Base-by-base conservation (phyloP, 1,140 invertebrate genomes). In the Aphelenchoides avenae region DNA sequence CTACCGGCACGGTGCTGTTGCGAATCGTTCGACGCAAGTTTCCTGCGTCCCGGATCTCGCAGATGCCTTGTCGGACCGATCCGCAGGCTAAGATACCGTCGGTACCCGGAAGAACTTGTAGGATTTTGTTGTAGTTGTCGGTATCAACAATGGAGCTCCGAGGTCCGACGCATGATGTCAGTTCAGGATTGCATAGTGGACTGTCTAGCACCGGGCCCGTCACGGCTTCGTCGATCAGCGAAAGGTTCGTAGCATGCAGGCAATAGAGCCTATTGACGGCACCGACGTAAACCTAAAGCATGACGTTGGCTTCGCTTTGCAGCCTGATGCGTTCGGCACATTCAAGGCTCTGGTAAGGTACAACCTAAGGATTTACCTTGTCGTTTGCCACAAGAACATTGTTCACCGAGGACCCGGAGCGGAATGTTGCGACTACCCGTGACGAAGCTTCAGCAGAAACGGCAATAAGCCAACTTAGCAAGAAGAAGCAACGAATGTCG, bases 241-340 rank as follows among this genome's bases (percentile, higher is more conserved):
- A 84, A 41, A 97, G 80, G 71, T 92, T 87, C 39, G 72, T 68
- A 5, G 87, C 85, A 15, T 89, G 87, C 13, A 97, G 82, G 79
- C 93, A 89, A 78, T 91, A 95, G 30, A 98, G 83, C 47, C 85
- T 82, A 80, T 97, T 97, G 6, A 93, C 88, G 33, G 88, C 91
- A 46, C 91, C 92, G 42, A 96, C 84, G 81, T 89, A 96, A 7
- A 95, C 83, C 37, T 89, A 83, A 64, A 76, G 13, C 22, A 27
- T 41, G 15, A 61, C 15, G 4, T 58, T 9, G 59, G 18, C 44
- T 52, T 22, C 20, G 15, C 13, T 18, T 7, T 9, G 22, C 20
- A 3, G n/a, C 13, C 26, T 13, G 7, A 11, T 13, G 15, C 7
- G n/a, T 52, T 20, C 5, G 24, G 9, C 5, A n/a, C n/a, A 30